These are phyloP conservation scores for Drosophila koepferae DNA, from an alignment of 2,888 invertebrate genomes.

Conservation along the genomic window DNA sequence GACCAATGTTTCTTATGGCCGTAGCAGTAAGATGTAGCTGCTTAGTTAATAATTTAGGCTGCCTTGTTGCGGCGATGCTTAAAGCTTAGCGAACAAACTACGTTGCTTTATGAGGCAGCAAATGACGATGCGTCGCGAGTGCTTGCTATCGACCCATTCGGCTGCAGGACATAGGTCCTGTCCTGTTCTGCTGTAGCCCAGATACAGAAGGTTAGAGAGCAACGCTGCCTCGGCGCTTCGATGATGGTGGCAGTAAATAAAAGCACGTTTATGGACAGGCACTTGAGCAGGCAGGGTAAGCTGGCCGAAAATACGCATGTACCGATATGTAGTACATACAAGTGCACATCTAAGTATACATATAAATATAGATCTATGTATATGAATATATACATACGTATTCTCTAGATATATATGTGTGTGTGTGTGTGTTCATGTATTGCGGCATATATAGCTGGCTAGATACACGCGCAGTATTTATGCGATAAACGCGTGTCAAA, in stretches of 20 bases:
- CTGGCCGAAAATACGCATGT: conserved; percentile 8
- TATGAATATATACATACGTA: not conserved
- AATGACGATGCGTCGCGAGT: conserved; percentile 29
- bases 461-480: conserved; percentile 59
- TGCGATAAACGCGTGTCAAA: conserved; percentile 65
- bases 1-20: conserved; percentile 20
- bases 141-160: conserved; percentile 24
- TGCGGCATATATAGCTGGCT: conserved; percentile 13
- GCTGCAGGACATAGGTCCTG: conserved; percentile 25
- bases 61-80: conserved; percentile 42
- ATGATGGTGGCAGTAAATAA: conserved; percentile 53
- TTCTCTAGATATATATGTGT: not conserved
- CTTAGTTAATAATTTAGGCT: conserved; percentile 55
- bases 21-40: conserved; percentile 36
- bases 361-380: not conserved
- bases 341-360: conserved; percentile 11
- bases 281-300: conserved; percentile 40
- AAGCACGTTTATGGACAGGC: conserved; percentile 48
- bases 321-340: conserved; percentile 25
- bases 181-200: conserved; percentile 2
- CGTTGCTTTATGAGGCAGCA: conserved; percentile 45
- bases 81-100: conserved; percentile 50
- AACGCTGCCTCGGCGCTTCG: conserved; percentile 22
- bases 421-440: not conserved
- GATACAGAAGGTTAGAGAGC: conserved; percentile 31